A percentile compares a stretch with the other conserved stretches of the same genome.
phyloP scores from a whole-genome alignment of 2,797 vertebrate genomes.

The Chromobotia macracanthus region DNA sequence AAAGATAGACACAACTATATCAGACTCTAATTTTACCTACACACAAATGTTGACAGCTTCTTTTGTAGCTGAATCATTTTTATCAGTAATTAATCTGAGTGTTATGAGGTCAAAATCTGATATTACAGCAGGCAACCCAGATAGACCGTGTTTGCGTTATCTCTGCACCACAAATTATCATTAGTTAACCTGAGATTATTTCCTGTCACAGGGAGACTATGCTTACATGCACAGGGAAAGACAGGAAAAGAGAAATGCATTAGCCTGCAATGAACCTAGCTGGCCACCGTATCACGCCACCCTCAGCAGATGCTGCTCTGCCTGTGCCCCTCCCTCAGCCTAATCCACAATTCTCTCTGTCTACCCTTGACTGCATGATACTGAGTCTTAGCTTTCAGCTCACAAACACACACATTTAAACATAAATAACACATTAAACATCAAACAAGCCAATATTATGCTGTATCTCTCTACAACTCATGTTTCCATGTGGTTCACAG shows the following conservation, averaged over 20 bases:
- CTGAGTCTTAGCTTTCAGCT: conserved; percentile 47
- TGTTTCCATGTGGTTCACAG: no score
- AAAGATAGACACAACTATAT: no score
- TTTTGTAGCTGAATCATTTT: no score
- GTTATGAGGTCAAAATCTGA: no score
- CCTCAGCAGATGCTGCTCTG: conserved; percentile 74
- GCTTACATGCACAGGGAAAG: conserved; percentile 49
- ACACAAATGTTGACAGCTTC: no score
- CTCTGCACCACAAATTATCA: no score
- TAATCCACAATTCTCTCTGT: conserved; percentile 66
- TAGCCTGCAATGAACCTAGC: conserved; percentile 77
- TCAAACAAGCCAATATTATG: not conserved
- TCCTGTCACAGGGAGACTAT: no score
- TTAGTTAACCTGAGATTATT: no score
- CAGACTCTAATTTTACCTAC: no score
- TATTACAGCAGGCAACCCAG: no score
- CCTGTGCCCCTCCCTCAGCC: conserved; percentile 63
- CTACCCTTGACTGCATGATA: conserved; percentile 57
- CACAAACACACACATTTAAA: conserved; percentile 41
- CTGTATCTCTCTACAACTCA: not conserved
- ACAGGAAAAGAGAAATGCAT: conserved; percentile 58
- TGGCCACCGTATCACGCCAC: conserved; percentile 87
- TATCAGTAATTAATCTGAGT: no score
- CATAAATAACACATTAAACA: conserved; percentile 51
- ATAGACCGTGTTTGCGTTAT: no score